Base-by-base conservation (phyloP, 2,113 vertebrate species). In the Seriola rivoliana region DNA sequence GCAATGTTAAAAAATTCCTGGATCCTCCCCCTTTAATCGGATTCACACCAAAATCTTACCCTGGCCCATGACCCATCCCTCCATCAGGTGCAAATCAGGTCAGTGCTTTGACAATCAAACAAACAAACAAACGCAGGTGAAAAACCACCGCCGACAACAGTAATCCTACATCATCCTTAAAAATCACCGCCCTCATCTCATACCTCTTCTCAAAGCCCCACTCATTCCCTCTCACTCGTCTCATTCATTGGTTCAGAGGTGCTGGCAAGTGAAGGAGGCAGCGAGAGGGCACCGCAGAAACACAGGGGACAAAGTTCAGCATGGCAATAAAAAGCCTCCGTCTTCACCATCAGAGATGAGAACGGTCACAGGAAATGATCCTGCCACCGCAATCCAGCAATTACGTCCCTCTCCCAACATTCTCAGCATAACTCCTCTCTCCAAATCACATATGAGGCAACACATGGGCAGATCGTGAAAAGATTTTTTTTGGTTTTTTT, bases 341-440 rank as follows among this genome's bases (percentile, higher is more conserved):
- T 85, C 80, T 62, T 69, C 70, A 77, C 68, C 75, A 71, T 89
- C 84, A 85, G 46, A 85, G 83, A 93, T 70, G 87, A 77, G 75
- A 91, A 86, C 40, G 75, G 62, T 74, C 65, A 82, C 70, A 89
- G 89, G 87, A 92, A 93, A 89, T 9, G 34, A 87, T 85, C 73
- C 84, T 59, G 68, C 89, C 81, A 77, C 91, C 85, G 64, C 89
- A 93, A 73, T 91, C 86, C 66, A 65, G 81, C 86, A 91, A 94
- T 93, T 89, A 93, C 80, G 86, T 85, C 75, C 64, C 73, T 89
- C 82, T 82, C 68, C 79, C 81, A 63, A 54, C 90, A 90, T 94
- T 93, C 88, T 75, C 78, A 1, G 86, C 86, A 91, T 91, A 89
- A 36, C 89, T 88, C 50, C 9, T 80, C 70, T 63, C 60, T 89